phyloP scores from a whole-genome alignment of 2,888 invertebrate genomes.

The Acleris sparsana region DNA sequence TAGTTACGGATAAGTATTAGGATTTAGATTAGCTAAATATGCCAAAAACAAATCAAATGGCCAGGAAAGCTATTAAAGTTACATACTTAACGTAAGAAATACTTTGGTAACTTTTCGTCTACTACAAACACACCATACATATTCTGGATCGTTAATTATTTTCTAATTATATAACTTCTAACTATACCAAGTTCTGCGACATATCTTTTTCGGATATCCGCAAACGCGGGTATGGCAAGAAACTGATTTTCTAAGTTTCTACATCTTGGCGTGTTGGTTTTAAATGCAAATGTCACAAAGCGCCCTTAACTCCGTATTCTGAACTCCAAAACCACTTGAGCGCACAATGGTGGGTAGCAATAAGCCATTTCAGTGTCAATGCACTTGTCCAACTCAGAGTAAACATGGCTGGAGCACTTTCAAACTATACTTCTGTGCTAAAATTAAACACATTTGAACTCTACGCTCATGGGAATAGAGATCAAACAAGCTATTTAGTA shows the following conservation, averaged over 20 bases:
- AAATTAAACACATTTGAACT: conserved; percentile 11
- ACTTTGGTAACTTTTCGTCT: no score
- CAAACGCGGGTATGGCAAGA: background rate
- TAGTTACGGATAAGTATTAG: no score
- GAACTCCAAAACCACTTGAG: conserved; percentile 16
- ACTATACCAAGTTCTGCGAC: no score
- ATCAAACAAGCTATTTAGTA: conserved; percentile 8
- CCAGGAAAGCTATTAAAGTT: no score
- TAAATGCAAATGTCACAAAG: conserved; percentile 33
- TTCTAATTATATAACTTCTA: no score
- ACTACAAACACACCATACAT: no score
- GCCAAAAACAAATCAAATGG: no score
- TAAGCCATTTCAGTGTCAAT: conserved; percentile 35
- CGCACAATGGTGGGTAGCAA: conserved; percentile 23
- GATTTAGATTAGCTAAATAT: no score
- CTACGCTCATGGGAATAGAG: conserved; percentile 6
- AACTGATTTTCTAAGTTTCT: conserved; percentile 15
- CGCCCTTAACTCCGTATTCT: conserved; percentile 16
- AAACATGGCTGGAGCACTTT: conserved; percentile 28
- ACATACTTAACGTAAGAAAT: no score
- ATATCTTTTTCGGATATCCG: no score
- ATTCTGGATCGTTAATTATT: no score
- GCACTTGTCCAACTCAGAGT: conserved; percentile 36
- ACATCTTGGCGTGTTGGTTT: conserved; percentile 13
- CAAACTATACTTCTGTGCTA: conserved; percentile 22